Evolutionary conservation across 2,888 invertebrate species (phyloP).

Genomic region (Plutella xylostella): DNA sequence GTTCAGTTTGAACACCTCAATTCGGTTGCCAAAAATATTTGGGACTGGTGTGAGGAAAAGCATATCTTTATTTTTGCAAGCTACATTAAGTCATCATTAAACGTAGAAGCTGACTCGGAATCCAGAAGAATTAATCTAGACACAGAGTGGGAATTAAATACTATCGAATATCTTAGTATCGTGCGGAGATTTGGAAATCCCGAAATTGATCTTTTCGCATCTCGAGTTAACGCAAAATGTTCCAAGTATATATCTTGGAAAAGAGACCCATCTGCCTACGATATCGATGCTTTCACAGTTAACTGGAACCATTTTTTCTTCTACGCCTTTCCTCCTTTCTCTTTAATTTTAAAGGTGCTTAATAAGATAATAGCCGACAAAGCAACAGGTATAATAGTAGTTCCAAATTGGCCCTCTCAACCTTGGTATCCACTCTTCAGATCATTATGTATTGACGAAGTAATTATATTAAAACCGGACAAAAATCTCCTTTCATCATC

Average conservation of each 20-base stretch:
- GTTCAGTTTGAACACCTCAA: conserved; percentile 4
- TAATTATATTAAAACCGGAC: neutral
- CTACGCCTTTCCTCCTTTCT: neutral
- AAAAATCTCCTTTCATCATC: neutral
- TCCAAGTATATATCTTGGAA: neutral
- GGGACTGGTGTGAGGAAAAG: conserved; percentile 9
- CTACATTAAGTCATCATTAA: conserved; percentile 3
- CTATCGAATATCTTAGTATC: neutral
- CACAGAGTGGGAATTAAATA: conserved; percentile 1
- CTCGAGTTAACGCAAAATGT: neutral
- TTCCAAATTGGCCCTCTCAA: neutral
- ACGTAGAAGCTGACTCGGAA: conserved; percentile 5
- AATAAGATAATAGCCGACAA: neutral
- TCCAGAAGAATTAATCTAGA: neutral
- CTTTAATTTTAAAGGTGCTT: neutral
- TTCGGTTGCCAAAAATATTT: neutral
- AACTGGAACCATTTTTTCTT: neutral
- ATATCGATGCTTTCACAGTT: neutral
- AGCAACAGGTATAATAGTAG: neutral
- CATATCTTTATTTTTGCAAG: conserved; percentile 4
- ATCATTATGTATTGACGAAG: neutral
- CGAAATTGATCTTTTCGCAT: neutral
- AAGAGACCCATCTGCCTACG: neutral
- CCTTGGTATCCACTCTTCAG: neutral
- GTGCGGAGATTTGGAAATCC: neutral